Conservation (phyloP, 1,140 invertebrate genomes). For the Drosophila triauraria region DNA sequence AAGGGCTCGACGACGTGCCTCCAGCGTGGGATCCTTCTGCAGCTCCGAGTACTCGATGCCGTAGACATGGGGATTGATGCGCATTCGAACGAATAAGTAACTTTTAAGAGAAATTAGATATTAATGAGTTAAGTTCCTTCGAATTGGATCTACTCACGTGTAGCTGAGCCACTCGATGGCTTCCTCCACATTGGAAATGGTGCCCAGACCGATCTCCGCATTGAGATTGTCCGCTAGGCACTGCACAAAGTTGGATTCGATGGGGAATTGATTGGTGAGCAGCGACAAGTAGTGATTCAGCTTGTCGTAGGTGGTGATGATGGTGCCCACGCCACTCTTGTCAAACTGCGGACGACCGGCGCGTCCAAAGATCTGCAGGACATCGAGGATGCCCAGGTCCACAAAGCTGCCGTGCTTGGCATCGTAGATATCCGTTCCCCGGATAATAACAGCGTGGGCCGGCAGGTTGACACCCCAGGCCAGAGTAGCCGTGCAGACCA, state of each 20-base stretch:
- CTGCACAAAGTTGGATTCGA: slow-evolving; percentile 98
- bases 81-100: slow-evolving; percentile 97
- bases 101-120: slow-evolving; percentile 1
- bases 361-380: slow-evolving; percentile 99
- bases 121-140: background rate
- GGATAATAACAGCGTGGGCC: slow-evolving; percentile 98
- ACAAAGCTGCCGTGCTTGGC: slow-evolving; percentile 97
- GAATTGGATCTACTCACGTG: slow-evolving; percentile 86
- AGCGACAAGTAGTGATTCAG: slow-evolving; percentile 97
- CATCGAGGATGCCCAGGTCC: slow-evolving; percentile 98
- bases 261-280: slow-evolving; percentile 98
- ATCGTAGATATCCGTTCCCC: slow-evolving; percentile 98
- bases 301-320: slow-evolving; percentile 97
- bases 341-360: slow-evolving; percentile 98
- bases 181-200: slow-evolving; percentile 97
- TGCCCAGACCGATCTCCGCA: slow-evolving; percentile 97
- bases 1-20: slow-evolving; percentile 90
- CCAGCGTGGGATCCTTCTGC: slow-evolving; percentile 91
- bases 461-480: slow-evolving; percentile 99
- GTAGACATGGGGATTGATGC: slow-evolving; percentile 96
- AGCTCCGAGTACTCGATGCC: slow-evolving; percentile 91
- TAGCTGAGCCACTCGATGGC: slow-evolving; percentile 99
- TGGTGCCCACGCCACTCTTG: slow-evolving; percentile 96
- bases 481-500: slow-evolving; percentile 98
- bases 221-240: slow-evolving; percentile 98